Evolutionary conservation across 2,113 vertebrate genomes (phyloP), one percentile per base, ranked within the genome.

Genomic region (Apodemus sylvaticus): DNA sequence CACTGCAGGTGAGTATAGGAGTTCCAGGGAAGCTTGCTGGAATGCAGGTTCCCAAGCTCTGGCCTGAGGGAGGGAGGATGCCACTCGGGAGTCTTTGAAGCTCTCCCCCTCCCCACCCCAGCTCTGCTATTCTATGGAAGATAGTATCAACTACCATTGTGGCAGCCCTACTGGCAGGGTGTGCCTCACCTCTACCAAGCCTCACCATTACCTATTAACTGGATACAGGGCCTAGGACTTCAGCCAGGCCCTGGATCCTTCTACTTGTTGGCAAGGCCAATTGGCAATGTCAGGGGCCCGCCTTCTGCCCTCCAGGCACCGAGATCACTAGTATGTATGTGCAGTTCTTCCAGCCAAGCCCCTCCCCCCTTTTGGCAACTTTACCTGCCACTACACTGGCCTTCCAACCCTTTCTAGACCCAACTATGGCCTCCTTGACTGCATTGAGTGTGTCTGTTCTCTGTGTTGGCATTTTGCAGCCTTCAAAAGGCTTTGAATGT

Each of bases 131-230:
- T 64, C 51, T 66, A 45, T 14, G 64, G 92, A 86, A 51, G 39
- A 31, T 7, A 62, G 55, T 24, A 42, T 36, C 70, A 9, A 60
- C 42, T n/a, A 66, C 55, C 70, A 62, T 58, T 53, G 42, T 36
- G 76, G 78, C 55, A 89, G 53, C 62, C 42, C 45, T 53, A 36
- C n/a, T 58, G 81, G 73, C 89, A 91, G 53, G 62, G 62, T 48
- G 24, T 6, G 14, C 26, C 90, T 89, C 86, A 70, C 91, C 24
- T 93, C 68, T 77, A 88, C 93, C 93, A 86, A 92, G 78, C 86
- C 86, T 95, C 78, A 82, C 74, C 0, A 85, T 87, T 79, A 76
- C 87, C 74, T 66, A 34, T 74, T 60, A 71, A 71, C 55, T 73
- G 82, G 76, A 68, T 64, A 19, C 53, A 70, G 89, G 66, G 58